Evolutionary conservation across 2,888 invertebrate species (phyloP), one percentile per base, ranked within the genome.

Genomic region (Odontocerum albicorne): DNA sequence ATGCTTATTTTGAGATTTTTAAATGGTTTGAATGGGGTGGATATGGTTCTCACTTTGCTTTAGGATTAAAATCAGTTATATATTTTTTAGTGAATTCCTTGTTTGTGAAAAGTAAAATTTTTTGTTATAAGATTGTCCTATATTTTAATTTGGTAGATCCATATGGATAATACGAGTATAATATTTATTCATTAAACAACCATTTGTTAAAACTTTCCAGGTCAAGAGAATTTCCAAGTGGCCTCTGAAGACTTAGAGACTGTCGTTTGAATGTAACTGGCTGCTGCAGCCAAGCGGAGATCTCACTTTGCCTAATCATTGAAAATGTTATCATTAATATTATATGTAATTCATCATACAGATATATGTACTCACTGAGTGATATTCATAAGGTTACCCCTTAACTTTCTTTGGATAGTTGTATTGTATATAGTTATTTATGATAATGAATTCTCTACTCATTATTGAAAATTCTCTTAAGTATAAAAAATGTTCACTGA

Each of bases 201-300:
- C n/a, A 44, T 44, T 27, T 54, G 13, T 49, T 62, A n/a, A 15
- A 15, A n/a, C 16, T 36, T 54, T 62, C 35, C 73, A 78, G 78
- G 77, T 69, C 78, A 78, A 67, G 78, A 78, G 66, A 75, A 77
- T 69, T 78, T 78, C 65, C 78, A 78, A 70, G 70, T 76, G 70
- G 75, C 74, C 56, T 75, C 78, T 42, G 77, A 77, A 65, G 78
- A 77, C 65, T 68, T 75, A 62, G 77, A 75, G 69, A 78, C 78
- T 56, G 74, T 76, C 38, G 77, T 78, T 63, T 78, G 67, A 75
- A 66, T 19, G 36, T 47, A 56, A 32, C 16, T 20, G 38, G 57
- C 50, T 58, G 47, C 50, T 36, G 40, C 50, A 50, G 54, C 58
- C 43, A 16, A 32, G 50, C 32, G 31, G 38, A 44, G 56, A 59